Base-by-base conservation (phyloP, 2,113 vertebrate genomes). In the Chloroceryle aenea region DNA sequence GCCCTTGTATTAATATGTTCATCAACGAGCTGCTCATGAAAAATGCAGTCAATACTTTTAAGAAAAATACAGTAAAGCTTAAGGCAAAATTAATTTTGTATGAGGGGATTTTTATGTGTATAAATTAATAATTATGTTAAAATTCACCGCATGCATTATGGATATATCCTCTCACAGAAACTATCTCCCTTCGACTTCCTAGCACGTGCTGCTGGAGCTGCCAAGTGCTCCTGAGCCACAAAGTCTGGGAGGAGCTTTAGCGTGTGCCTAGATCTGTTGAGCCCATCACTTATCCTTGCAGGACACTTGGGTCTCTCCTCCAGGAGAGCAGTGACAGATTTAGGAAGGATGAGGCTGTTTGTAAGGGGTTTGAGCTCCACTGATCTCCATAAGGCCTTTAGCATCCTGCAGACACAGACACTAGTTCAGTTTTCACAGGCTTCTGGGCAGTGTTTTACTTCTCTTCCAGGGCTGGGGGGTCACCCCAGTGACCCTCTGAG, bases 101-200 rank as follows among this genome's bases (percentile, higher is more conserved):
- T 93, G 84, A 81, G 40, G 48, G 36, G 76, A 81, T 87, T 94
- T 96, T 95, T 75, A 67, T 58, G 48, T 64, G 30, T 71, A 89
- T 95, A 58, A 94, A 97, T 96, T 89, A 95, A 83, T 90, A 76
- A 96, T 85, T 61, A 42, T 29, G 81, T 86, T 89, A 94, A 94
- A 95, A 94, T 81, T 82, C 58, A 10, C n/a, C 23, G 16, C 76
- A 84, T 89, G 45, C 22, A 89, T 97, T 94, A 94, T 85, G 62
- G 73, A 95, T 74, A 1, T 32, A 48, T 56, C 74, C 59, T 78
- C 76, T 86, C 36, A 50, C 69, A 86, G 64, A 77, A 88, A 26
- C 0, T 0, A 56, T 81, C 38, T 55, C 64, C 50, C 23, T 74
- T 89, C 53, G 72, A 9, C 58, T 90, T 69, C 40, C 63, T 50